Conservation (phyloP, 1,140 invertebrate genomes). For the Zaprionus kolodkinae region DNA sequence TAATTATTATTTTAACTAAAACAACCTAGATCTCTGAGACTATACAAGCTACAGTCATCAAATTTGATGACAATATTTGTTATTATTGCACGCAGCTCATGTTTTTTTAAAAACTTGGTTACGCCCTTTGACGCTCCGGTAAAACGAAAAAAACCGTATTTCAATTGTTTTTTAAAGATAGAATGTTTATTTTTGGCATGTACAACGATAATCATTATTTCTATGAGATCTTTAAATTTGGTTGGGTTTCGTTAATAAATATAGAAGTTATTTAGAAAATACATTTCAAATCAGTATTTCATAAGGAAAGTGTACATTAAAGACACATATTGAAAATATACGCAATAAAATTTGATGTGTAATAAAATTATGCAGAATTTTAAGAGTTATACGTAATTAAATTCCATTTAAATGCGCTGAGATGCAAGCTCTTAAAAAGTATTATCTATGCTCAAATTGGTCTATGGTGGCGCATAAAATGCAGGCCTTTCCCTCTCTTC, state of each 20-base stretch:
- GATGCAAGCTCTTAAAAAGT: background rate
- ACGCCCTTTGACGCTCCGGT: too few relatives aligned
- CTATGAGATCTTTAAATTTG: background rate
- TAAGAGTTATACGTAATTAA: background rate
- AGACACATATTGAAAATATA: too few relatives aligned
- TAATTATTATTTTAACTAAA: too few relatives aligned
- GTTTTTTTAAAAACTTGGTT: background rate
- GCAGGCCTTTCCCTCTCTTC: background rate
- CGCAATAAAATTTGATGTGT: background rate
- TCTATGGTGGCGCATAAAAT: background rate
- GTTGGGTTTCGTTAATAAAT: background rate
- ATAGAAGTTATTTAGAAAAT: background rate
- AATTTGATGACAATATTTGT: background rate
- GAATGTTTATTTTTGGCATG: too few relatives aligned
- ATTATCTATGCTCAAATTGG: background rate
- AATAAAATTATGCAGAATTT: background rate
- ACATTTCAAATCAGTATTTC: too few relatives aligned
- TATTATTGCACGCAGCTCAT: background rate
- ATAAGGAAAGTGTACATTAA: background rate
- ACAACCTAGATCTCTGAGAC: background rate
- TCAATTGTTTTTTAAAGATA: too few relatives aligned
- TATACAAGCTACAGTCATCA: background rate
- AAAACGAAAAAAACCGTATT: too few relatives aligned
- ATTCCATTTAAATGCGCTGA: background rate
- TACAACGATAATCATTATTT: background rate